Percentiles rank a stretch among this genome's conserved stretches.
Conservation (phyloP, 2,888 invertebrate genomes). For the Drosophila fungiperda region DNA sequence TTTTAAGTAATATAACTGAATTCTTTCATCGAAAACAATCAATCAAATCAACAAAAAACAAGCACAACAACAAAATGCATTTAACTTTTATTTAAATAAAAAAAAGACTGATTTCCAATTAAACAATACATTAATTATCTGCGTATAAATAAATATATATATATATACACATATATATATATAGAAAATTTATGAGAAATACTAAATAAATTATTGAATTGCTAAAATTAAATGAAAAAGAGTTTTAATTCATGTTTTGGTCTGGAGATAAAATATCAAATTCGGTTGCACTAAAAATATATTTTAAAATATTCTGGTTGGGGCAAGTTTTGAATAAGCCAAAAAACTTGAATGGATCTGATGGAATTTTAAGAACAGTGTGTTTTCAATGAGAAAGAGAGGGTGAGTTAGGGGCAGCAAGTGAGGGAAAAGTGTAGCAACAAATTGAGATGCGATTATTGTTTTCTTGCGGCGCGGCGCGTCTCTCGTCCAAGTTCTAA, state of each 20-base stretch:
- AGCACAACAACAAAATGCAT: conserved; percentile 67
- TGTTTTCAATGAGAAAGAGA: background rate
- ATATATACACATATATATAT: conserved; percentile 47
- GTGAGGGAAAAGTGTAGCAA: conserved; percentile 22
- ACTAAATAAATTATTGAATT: conserved; percentile 79
- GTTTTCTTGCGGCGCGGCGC: conserved; percentile 26
- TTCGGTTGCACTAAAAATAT: background rate
- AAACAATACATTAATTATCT: conserved; percentile 79
- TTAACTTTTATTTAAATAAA: conserved; percentile 82
- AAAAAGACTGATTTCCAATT: conserved; percentile 85
- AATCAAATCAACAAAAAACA: conserved; percentile 48
- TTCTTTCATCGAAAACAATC: conserved; percentile 32
- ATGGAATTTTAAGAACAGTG: background rate
- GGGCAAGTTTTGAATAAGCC: background rate
- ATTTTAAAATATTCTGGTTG: background rate
- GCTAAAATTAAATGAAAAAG: conserved; percentile 52
- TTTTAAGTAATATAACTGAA: conserved; percentile 15
- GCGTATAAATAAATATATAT: conserved; percentile 61
- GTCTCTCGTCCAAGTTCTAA: conserved; percentile 50
- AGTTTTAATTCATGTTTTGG: background rate
- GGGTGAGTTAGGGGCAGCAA: background rate
- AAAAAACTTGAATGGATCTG: background rate
- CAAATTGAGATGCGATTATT: conserved; percentile 32
- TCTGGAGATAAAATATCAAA: background rate
- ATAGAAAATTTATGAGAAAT: conserved; percentile 74